These are phyloP conservation scores for Euleptes europaea DNA, from an alignment of 2,113 vertebrate genomes.

Conservation along the genomic window DNA sequence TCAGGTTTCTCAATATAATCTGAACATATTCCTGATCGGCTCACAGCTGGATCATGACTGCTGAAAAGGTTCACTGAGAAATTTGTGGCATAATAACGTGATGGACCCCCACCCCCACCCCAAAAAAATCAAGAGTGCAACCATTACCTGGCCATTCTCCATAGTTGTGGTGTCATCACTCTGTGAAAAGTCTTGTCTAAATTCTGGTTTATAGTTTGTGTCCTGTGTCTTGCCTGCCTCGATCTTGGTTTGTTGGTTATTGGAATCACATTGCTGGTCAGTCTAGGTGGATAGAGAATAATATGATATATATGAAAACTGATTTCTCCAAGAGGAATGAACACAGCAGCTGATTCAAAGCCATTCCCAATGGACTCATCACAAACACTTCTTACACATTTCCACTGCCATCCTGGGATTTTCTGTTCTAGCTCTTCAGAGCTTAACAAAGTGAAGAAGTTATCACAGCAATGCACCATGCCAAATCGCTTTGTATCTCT, in stretches of 20 bases:
- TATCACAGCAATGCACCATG: neutral
- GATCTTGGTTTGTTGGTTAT: neutral
- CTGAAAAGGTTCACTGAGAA: neutral
- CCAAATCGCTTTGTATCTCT: neutral
- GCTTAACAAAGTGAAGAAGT: neutral
- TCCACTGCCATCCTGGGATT: neutral
- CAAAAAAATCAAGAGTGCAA: neutral
- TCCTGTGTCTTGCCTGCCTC: neutral
- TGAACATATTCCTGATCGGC: too few relatives aligned
- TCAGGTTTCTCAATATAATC: too few relatives aligned
- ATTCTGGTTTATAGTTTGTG: neutral
- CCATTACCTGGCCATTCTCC: conserved; percentile 14
- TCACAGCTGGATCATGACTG: too few relatives aligned
- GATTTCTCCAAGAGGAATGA: too few relatives aligned
- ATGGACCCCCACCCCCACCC: too few relatives aligned
- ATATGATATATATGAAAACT: too few relatives aligned
- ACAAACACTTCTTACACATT: neutral
- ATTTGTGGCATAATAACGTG: neutral
- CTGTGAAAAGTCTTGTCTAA: neutral
- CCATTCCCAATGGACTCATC: neutral
- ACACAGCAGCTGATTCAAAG: neutral
- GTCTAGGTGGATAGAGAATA: neutral
- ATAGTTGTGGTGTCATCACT: neutral
- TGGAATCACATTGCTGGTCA: neutral
- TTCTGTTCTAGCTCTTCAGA: neutral